These are phyloP conservation scores for Plebejus anna DNA, from an alignment of 2,888 invertebrate genomes.

Conservation along the genomic window DNA sequence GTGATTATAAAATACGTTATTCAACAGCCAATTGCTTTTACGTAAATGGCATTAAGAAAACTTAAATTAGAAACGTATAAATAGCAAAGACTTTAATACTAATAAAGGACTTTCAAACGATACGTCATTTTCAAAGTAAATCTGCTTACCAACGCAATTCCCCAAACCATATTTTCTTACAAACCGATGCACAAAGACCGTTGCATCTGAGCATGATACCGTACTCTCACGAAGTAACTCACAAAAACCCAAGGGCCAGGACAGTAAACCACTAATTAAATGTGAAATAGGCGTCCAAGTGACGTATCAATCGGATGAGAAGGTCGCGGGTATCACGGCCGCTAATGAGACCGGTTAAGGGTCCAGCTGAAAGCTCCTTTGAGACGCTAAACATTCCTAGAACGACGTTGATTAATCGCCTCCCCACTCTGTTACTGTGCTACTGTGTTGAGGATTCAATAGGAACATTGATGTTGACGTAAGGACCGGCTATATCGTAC, in stretches of 20 bases:
- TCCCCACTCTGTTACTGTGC: conserved; percentile 49
- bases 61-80: too few relatives aligned
- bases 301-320: conserved; percentile 67
- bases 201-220: neutral
- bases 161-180: neutral
- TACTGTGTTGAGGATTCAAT: conserved; percentile 45
- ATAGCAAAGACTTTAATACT: too few relatives aligned
- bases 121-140: too few relatives aligned
- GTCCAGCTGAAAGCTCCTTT: conserved; percentile 68
- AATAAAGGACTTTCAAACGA: too few relatives aligned
- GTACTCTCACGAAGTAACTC: neutral
- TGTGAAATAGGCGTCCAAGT: conserved; percentile 62
- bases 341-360: conserved; percentile 70
- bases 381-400: conserved; percentile 63
- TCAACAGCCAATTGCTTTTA: neutral
- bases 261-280: conserved; percentile 51
- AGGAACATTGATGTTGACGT: neutral
- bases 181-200: neutral
- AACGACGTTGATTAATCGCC: conserved; percentile 60
- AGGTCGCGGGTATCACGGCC: conserved; percentile 61
- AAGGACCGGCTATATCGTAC: neutral
- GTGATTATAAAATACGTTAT: neutral
- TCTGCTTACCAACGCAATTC: neutral
- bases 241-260: too few relatives aligned
- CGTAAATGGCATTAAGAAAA: too few relatives aligned